Percentiles rank a stretch among this genome's conserved stretches.
These are phyloP conservation scores for Chymomyza amoena DNA, from an alignment of 2,888 invertebrate genomes.

Conservation along the genomic window DNA sequence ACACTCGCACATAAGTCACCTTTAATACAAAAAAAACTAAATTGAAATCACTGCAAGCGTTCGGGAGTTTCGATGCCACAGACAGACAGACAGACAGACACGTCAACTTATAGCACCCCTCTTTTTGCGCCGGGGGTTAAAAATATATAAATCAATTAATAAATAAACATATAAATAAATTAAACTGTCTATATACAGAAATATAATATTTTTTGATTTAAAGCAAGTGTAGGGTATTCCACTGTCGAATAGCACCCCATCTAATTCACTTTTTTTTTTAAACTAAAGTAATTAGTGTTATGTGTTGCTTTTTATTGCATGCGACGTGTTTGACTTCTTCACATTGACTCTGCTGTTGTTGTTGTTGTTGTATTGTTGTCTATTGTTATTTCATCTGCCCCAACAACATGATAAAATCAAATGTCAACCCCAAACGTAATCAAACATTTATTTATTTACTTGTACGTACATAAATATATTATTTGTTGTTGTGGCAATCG, in stretches of 20 bases:
- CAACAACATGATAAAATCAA: slow-evolving; percentile 33
- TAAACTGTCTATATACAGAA: no score
- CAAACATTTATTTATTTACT: slow-evolving; percentile 48
- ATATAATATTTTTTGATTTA: no score
- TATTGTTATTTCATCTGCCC: neutral
- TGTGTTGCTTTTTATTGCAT: neutral
- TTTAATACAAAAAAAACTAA: no score
- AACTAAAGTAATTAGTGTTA: neutral
- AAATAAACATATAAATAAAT: no score
- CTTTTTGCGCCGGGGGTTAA: no score
- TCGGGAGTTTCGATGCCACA: no score
- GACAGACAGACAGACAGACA: no score
- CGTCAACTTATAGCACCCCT: no score
- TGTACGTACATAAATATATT: neutral
- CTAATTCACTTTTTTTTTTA: neutral
- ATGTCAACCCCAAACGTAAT: slow-evolving; percentile 52
- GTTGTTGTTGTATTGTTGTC: neutral
- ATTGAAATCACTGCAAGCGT: no score
- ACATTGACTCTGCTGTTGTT: neutral
- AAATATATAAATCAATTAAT: no score
- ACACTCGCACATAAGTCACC: no score
- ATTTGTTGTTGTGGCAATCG: neutral
- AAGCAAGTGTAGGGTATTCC: neutral
- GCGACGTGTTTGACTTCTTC: neutral
- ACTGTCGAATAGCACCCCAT: neutral